Conservation (phyloP, 2,888 invertebrate species). For the Odontocolon sp. region DNA sequence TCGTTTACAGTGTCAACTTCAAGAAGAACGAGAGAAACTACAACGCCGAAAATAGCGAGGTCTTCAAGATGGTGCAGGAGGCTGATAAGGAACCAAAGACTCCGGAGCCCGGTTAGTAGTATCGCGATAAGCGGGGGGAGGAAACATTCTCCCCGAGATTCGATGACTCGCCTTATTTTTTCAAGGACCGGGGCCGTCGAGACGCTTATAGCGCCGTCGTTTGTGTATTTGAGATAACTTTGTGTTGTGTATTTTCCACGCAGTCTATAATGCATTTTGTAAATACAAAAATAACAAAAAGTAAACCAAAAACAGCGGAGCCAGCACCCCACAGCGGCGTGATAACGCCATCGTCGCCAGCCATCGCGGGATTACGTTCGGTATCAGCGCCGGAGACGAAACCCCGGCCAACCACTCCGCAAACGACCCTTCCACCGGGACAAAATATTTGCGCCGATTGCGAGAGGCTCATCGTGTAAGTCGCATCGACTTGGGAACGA, state of each 20-base stretch:
- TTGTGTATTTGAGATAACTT: neutral
- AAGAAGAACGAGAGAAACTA: conserved; percentile 97
- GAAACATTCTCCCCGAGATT: neutral
- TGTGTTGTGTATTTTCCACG: neutral
- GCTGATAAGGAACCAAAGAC: conserved; percentile 90
- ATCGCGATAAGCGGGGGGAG: conserved; percentile 1
- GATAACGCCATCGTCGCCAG: conserved; percentile 80
- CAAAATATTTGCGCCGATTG: conserved; percentile 98
- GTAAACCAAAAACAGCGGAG: conserved; percentile 76
- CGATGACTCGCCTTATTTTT: neutral
- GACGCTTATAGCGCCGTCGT: too few species aligned
- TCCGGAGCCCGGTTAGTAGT: conserved; percentile 86
- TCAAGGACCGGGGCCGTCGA: too few species aligned
- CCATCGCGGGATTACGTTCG: conserved; percentile 84
- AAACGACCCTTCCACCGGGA: conserved; percentile 88
- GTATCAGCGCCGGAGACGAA: conserved; percentile 88
- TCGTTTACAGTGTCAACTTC: conserved; percentile 91
- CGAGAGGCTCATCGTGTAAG: conserved; percentile 99
- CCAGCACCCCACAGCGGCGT: conserved; percentile 80
- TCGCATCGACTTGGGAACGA: conserved; percentile 72
- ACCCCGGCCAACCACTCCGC: conserved; percentile 83
- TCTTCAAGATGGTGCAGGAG: conserved; percentile 94
- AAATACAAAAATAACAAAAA: conserved; percentile 32
- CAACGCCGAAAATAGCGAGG: conserved; percentile 93
- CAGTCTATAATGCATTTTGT: neutral